Conservation (phyloP, 2,888 invertebrate genomes). For the Gonocerus acuteangulatus region DNA sequence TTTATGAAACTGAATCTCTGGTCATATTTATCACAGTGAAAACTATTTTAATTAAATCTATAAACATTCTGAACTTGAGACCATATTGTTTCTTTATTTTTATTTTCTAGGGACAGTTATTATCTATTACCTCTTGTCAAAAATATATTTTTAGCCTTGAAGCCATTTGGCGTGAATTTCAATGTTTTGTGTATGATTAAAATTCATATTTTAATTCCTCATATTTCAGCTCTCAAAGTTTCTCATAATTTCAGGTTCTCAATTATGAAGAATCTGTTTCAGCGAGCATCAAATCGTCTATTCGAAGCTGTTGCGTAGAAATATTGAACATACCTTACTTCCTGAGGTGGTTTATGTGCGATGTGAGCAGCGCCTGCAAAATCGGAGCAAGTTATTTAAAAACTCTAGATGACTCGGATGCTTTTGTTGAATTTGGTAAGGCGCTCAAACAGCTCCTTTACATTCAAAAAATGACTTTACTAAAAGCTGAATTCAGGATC, state of each 20-base stretch:
- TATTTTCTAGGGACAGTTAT: no score
- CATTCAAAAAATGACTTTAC: constrained; percentile 19
- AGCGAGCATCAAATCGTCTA: neutral
- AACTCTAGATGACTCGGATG: neutral
- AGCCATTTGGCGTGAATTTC: no score
- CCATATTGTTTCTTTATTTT: no score
- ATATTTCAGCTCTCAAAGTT: no score
- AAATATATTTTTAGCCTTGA: no score
- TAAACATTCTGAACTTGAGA: no score
- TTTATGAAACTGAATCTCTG: no score
- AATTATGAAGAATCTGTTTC: neutral
- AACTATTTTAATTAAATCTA: no score
- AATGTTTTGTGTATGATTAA: no score
- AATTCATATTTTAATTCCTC: no score
- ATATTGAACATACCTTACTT: constrained; percentile 25
- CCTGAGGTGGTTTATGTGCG: constrained; percentile 31
- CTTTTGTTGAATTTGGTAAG: constrained; percentile 8
- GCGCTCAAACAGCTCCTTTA: constrained; percentile 15
- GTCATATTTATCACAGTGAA: no score
- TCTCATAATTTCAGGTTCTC: neutral
- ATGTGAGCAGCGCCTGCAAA: constrained; percentile 17
- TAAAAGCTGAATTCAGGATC: constrained; percentile 28
- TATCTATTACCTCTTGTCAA: no score
- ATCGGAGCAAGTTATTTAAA: constrained; percentile 8
- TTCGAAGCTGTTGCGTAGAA: constrained; percentile 16